A percentile compares a stretch with the other conserved stretches of the same genome.
Evolutionary conservation across 2,888 invertebrate species (phyloP).

Genomic region (Nasonia oneida): DNA sequence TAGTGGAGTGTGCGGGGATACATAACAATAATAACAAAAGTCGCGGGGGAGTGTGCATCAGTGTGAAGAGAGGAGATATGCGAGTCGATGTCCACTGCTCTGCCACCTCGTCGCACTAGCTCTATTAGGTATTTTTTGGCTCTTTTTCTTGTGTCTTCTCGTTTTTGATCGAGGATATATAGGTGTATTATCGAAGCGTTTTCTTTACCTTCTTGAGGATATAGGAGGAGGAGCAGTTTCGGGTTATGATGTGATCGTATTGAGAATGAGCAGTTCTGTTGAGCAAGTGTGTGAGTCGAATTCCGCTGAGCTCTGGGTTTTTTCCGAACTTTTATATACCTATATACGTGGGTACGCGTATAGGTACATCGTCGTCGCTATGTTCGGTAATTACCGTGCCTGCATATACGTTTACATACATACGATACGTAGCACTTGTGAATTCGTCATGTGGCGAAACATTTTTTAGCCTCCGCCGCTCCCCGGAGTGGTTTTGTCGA

Average conservation of each 20-base stretch:
- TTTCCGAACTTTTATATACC: background rate
- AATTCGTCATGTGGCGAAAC: conserved; percentile 43
- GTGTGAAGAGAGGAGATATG: background rate
- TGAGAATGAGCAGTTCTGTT: background rate
- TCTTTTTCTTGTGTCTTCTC: background rate
- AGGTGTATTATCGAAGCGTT: background rate
- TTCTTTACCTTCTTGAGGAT: background rate
- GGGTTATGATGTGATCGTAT: background rate
- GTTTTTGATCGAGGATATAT: background rate
- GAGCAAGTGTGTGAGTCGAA: background rate
- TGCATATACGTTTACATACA: background rate
- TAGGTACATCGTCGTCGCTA: background rate
- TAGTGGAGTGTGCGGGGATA: background rate
- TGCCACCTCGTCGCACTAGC: background rate
- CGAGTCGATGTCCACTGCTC: background rate
- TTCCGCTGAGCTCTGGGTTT: conserved; percentile 27
- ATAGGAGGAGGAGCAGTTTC: background rate
- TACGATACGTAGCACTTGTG: background rate
- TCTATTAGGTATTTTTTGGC: background rate
- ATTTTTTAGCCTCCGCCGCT: conserved; percentile 18
- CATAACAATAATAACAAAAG: background rate
- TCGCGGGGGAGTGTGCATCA: background rate
- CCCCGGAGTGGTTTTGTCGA: conserved; percentile 34
- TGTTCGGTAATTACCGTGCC: conserved; percentile 4
- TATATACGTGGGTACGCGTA: background rate